Base-by-base conservation (phyloP, 2,797 vertebrate species). In the Todus mexicanus region DNA sequence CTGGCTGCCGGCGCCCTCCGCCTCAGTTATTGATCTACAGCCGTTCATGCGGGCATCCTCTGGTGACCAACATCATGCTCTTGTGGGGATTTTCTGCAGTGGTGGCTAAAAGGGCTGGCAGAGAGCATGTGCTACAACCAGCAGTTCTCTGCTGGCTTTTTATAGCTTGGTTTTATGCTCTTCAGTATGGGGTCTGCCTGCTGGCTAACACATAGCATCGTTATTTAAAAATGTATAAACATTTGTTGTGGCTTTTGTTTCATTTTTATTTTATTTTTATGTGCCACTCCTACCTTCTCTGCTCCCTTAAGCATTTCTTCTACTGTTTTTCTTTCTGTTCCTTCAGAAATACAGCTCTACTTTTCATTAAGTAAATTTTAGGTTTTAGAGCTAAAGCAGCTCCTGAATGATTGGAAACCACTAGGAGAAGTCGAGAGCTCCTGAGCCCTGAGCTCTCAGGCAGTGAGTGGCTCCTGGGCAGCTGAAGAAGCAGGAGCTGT, bases 91-190 rank as follows among this genome's bases (percentile, higher is more conserved):
- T 59, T 69, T 85, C 75, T 66, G 53, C 61, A 63, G 5, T 1
- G 2, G 38, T 35, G 51, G 53, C 53, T 92, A 4, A 74, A 70
- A 77, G 66, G 61, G 50, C 75, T 92, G 75, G 75, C 86, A 84
- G 74, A 84, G 74, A 61, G 16, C 0, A 0, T 59, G 43, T 1
- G 1, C 25, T 48, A 4, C 17, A 14, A 65, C 35, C 23, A 51
- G 53, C 4, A 51, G 35, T 35, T 51, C 68, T 61, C 68, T 69
- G 22, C 61, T 83, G 83, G 40, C 68, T 84, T 61, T 82, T 82
- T 48, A 8, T 42, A 18, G 22, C 29, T 51, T 31, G 54, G 11
- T 56, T 81, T 20, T 45, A 6, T 63, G 47, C 43, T 81, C 10
- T 27, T 75, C 70, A 17, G 19, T 21, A 15, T 0, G 0, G 65